Conservation (phyloP, 2,113 vertebrate genomes). For the Steatornis caripensis region DNA sequence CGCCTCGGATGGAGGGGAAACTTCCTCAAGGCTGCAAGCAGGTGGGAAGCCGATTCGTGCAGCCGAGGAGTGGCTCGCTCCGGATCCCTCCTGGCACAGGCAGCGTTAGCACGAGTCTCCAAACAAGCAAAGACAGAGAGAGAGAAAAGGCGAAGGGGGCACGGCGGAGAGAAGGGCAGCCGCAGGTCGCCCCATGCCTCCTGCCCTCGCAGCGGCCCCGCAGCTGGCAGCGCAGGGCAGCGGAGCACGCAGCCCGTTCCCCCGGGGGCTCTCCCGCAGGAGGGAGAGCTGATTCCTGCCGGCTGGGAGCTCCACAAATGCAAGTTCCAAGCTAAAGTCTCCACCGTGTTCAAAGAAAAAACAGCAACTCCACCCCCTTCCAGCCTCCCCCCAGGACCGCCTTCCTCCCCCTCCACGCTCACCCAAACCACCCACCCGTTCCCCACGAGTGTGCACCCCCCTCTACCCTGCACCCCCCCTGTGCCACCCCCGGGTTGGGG, state of each 20-base stretch:
- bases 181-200: not conserved
- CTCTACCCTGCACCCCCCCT: not conserved
- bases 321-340: conserved; percentile 55
- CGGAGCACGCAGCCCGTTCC: rapidly evolving
- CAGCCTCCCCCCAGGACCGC: conserved; percentile 36
- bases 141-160: not conserved
- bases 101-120: not conserved
- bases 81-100: not conserved
- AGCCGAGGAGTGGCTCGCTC: not conserved
- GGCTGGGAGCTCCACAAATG: conserved; percentile 41
- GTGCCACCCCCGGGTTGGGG: not conserved
- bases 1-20: not conserved
- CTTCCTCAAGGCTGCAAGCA: not conserved
- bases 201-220: not conserved
- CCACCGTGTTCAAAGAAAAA: conserved; percentile 26
- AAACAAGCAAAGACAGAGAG: not conserved
- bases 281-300: not conserved
- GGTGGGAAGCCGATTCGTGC: not conserved
- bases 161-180: not conserved
- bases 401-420: not conserved
- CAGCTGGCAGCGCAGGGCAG: not conserved
- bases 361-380: conserved; percentile 55
- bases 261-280: rapidly evolving
- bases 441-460: not conserved
- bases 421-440: conserved; percentile 7